A percentile compares a stretch with the other conserved stretches of the same genome.
Conservation (phyloP, 2,888 invertebrate species). For the Romanomermis culicivorax region DNA sequence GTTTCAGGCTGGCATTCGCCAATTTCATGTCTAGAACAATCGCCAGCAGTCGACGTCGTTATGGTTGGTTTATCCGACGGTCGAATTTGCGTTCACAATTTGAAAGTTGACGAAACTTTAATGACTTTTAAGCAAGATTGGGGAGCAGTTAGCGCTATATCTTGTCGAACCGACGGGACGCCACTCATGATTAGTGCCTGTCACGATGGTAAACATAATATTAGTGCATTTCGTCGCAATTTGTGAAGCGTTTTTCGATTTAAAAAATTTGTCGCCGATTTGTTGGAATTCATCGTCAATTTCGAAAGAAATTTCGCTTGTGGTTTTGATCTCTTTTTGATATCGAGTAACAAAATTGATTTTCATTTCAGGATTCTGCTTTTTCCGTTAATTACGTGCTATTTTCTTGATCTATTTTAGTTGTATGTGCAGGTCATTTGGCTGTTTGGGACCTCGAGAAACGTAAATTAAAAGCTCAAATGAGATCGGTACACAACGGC, state of each 20-base stretch:
- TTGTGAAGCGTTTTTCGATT: no score
- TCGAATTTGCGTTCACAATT: conserved; percentile 59
- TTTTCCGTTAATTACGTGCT: no score
- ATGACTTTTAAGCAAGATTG: conserved; percentile 73
- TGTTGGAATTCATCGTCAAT: no score
- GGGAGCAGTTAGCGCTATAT: conserved; percentile 59
- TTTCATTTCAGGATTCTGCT: no score
- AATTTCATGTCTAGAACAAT: conserved; percentile 31
- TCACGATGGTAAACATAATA: conserved; percentile 6
- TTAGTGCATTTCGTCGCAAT: background rate
- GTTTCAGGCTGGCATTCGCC: background rate
- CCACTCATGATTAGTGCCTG: conserved; percentile 20
- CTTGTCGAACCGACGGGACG: conserved; percentile 21
- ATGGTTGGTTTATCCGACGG: conserved; percentile 60
- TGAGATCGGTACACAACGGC: conserved; percentile 48
- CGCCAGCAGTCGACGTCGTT: conserved; percentile 74
- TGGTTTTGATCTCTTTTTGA: no score
- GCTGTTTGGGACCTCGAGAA: conserved; percentile 68
- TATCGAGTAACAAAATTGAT: no score
- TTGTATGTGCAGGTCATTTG: conserved; percentile 55
- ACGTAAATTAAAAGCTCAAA: conserved; percentile 48
- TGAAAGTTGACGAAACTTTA: conserved; percentile 57
- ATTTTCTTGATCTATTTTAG: no score
- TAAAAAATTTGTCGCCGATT: no score
- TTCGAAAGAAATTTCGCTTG: no score